Evolutionary conservation across 2,113 vertebrate species (phyloP).

Genomic region (Origma solitaria): DNA sequence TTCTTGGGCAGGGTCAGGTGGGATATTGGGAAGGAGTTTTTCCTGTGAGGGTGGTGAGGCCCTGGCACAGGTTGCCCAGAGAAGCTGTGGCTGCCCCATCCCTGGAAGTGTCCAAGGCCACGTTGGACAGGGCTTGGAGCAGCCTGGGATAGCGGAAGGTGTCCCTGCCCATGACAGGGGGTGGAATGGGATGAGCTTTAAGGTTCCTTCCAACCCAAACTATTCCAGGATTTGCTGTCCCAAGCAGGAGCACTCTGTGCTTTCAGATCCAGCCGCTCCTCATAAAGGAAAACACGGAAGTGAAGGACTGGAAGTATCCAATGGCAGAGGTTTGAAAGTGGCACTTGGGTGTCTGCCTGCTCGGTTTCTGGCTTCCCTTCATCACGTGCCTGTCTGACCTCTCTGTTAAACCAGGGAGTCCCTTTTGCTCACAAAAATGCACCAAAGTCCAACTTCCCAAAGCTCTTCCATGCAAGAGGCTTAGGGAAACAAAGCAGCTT

Average conservation of each 20-base stretch:
- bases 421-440: neutral
- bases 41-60: neutral
- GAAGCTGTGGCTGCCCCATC: neutral
- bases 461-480: neutral
- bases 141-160: accelerated
- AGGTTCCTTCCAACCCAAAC: neutral
- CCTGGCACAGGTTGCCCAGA: neutral
- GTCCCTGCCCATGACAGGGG: neutral
- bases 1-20: neutral
- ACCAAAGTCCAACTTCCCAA: neutral
- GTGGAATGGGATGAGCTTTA: neutral
- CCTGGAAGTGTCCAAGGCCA: accelerated
- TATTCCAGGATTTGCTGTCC: neutral
- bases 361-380: neutral
- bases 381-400: neutral
- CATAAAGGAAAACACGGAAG: neutral
- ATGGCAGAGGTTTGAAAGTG: neutral
- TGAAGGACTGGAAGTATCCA: neutral
- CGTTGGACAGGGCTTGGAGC: accelerated
- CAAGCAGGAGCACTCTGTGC: neutral
- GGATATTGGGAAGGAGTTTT: neutral
- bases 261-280: neutral
- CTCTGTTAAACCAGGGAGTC: neutral
- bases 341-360: neutral
- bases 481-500: neutral